Evolutionary conservation across 2,888 invertebrate genomes (phyloP).

Genomic region (Spialia ferax): DNA sequence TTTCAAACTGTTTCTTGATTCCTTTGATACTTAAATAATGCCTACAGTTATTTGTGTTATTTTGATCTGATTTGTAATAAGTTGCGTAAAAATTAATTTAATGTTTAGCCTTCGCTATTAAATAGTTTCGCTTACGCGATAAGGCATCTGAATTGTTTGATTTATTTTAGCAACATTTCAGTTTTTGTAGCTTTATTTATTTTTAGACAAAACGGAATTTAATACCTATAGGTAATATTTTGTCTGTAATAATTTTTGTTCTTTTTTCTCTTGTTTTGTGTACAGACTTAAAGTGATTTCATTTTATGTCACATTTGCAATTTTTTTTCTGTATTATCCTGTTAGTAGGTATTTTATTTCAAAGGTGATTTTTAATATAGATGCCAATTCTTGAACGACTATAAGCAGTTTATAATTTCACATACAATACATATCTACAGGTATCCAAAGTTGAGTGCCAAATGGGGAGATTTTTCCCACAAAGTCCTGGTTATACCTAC

Average conservation of each 20-base stretch:
- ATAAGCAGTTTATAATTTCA: too few relatives aligned
- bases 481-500: too few relatives aligned
- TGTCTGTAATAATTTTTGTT: background rate
- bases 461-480: too few relatives aligned
- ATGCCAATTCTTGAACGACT: too few relatives aligned
- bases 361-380: too few relatives aligned
- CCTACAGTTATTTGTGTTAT: slow-evolving; percentile 8
- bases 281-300: too few relatives aligned
- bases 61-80: slow-evolving; percentile 19
- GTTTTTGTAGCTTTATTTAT: background rate
- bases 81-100: slow-evolving; percentile 18
- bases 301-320: too few relatives aligned
- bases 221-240: too few relatives aligned
- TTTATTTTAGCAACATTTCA: background rate
- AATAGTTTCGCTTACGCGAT: slow-evolving; percentile 10
- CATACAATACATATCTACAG: too few relatives aligned
- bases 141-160: slow-evolving; percentile 1
- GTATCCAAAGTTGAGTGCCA: too few relatives aligned
- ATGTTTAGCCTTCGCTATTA: slow-evolving; percentile 7
- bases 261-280: background rate
- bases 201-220: background rate
- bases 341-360: too few relatives aligned
- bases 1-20: slow-evolving; percentile 19
- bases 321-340: too few relatives aligned
- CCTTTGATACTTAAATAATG: slow-evolving; percentile 33